phyloP scores from a whole-genome alignment of 2,888 invertebrate species.

The Margaritifera margaritifera region DNA sequence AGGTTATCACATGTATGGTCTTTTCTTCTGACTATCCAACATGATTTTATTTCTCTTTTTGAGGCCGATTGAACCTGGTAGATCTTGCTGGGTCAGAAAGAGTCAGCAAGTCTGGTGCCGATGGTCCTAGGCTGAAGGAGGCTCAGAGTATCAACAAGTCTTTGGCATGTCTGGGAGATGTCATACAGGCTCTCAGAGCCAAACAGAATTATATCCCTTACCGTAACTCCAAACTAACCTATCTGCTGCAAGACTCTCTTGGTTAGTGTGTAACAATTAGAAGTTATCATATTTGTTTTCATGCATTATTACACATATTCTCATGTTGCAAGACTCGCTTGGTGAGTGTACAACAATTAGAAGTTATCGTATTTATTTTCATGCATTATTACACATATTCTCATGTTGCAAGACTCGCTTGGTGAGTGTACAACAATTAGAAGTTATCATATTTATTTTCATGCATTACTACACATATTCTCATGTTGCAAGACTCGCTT shows the following conservation, averaged over 20 bases:
- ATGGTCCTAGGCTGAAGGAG: constrained; percentile 75
- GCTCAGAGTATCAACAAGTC: constrained; percentile 77
- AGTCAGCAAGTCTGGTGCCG: constrained; percentile 74
- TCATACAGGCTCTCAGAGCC: constrained; percentile 75
- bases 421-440: constrained; percentile 49
- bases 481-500: constrained; percentile 76
- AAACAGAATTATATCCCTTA: constrained; percentile 75
- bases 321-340: constrained; percentile 76
- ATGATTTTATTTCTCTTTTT: constrained; percentile 11
- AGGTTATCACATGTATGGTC: not conserved
- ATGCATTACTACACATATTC: no score
- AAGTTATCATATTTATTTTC: no score
- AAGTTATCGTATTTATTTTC: no score
- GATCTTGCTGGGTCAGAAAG: constrained; percentile 76
- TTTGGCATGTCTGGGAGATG: constrained; percentile 76
- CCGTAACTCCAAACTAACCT: constrained; percentile 76
- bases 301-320: no score
- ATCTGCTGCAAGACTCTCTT: constrained; percentile 76
- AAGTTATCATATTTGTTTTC: no score
- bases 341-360: constrained; percentile 49
- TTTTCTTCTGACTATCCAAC: not conserved
- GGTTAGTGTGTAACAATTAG: constrained; percentile 49
- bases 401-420: constrained; percentile 76
- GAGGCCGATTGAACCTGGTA: constrained; percentile 74
- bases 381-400: no score